phyloP scores from a whole-genome alignment of 53 echinoderm and acorn worm genomes.

The Crossaster papposus region DNA sequence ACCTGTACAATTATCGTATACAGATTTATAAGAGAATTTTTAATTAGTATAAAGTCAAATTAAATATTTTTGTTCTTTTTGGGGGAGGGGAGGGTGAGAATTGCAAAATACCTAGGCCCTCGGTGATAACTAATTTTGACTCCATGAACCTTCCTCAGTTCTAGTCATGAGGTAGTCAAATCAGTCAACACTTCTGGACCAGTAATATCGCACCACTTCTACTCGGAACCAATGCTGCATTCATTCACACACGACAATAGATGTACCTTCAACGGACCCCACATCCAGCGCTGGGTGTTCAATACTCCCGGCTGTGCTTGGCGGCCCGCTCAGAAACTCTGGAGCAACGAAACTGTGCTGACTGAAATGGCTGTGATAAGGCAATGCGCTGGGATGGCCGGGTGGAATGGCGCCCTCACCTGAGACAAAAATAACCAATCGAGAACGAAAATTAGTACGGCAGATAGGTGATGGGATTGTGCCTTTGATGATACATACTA shows the following conservation, averaged over 20 bases:
- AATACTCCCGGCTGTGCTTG: constrained; percentile 85
- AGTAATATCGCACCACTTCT: too few relatives aligned
- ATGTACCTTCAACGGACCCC: constrained; percentile 82
- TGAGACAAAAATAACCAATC: background rate
- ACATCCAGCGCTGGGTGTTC: constrained; percentile 90
- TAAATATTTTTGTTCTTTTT: too few relatives aligned
- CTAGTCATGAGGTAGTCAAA: too few relatives aligned
- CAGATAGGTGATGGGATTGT: background rate
- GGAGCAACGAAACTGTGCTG: constrained; percentile 71
- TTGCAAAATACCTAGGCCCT: too few relatives aligned
- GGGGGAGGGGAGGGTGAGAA: background rate
- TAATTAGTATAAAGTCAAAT: too few relatives aligned
- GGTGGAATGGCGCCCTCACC: constrained; percentile 9
- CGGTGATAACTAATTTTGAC: background rate
- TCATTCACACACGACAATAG: too few relatives aligned
- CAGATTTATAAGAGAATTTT: too few relatives aligned
- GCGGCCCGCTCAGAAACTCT: constrained; percentile 69
- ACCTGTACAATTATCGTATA: too few relatives aligned
- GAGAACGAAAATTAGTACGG: background rate
- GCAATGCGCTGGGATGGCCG: constrained; percentile 44
- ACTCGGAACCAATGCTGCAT: too few relatives aligned
- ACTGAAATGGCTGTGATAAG: constrained; percentile 51
- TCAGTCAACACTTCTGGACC: too few relatives aligned
- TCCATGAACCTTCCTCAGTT: too few relatives aligned
- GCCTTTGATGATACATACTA: too few relatives aligned